Percentiles rank a stretch among this genome's conserved stretches.
phyloP scores from a whole-genome alignment of 2,113 vertebrate genomes.

The Oreocharis arfaki region DNA sequence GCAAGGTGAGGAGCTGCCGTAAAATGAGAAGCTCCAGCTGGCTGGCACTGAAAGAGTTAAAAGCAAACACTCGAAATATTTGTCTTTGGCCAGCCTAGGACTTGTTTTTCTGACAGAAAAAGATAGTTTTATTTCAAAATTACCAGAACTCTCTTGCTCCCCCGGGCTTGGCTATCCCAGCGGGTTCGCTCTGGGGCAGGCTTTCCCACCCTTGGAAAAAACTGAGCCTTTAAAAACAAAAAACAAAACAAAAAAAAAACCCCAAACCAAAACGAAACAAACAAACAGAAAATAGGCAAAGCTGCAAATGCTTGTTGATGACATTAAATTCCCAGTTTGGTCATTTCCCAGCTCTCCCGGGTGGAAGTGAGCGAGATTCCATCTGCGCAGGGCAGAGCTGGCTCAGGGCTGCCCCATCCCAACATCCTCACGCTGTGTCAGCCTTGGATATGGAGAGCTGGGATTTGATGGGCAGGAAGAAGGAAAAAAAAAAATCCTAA shows the following conservation, averaged over 20 bases:
- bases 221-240: background rate
- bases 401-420: background rate
- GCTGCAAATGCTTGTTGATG: background rate
- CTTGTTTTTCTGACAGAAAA: conserved; percentile 11
- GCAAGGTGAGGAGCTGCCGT: background rate
- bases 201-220: background rate
- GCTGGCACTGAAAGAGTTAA: background rate
- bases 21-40: background rate
- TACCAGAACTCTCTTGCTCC: background rate
- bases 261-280: too few species aligned
- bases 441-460: background rate
- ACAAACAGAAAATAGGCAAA: background rate
- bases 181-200: background rate
- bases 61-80: background rate
- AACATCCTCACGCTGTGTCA: accelerated
- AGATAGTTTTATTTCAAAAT: background rate
- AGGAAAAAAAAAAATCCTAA: background rate
- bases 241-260: too few species aligned
- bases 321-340: background rate
- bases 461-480: conserved; percentile 9
- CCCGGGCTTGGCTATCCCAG: background rate
- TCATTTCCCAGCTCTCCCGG: background rate
- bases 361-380: background rate
- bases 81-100: background rate
- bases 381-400: background rate